Percentiles rank a stretch among this genome's conserved stretches.
Evolutionary conservation across 1,140 invertebrate species (phyloP).

Genomic region (Sesamia nonagrioides): DNA sequence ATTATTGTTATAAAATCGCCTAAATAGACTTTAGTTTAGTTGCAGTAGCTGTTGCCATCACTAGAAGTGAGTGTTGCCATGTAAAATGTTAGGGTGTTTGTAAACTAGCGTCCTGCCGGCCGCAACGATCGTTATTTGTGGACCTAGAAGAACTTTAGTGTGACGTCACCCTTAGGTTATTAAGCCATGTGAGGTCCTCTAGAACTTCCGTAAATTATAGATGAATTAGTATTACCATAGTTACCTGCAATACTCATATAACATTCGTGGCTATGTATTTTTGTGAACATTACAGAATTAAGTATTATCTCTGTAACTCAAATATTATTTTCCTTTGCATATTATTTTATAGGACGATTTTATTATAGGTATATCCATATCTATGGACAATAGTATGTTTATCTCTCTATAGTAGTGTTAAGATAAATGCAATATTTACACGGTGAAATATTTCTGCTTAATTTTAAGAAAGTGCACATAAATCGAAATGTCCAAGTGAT

Average conservation of each 20-base stretch:
- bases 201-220: constrained; percentile 1
- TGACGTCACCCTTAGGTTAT: background rate
- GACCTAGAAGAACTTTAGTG: background rate
- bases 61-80: constrained; percentile 21
- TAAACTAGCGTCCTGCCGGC: background rate
- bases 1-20: constrained; percentile 22
- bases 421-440: constrained; percentile 56
- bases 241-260: constrained; percentile 24
- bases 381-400: constrained; percentile 52
- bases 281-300: constrained; percentile 48
- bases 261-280: constrained; percentile 36
- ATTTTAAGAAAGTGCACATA: constrained; percentile 8
- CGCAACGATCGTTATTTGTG: background rate
- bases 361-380: constrained; percentile 52
- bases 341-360: constrained; percentile 47
- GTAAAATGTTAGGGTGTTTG: background rate
- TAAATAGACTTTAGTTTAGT: constrained; percentile 25
- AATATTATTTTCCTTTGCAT: constrained; percentile 42
- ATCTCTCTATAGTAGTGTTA: constrained; percentile 47
- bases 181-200: background rate
- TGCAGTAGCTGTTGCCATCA: constrained; percentile 13
- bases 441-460: constrained; percentile 45
- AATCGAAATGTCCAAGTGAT: background rate
- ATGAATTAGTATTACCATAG: background rate
- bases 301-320: constrained; percentile 43